These are phyloP conservation scores for Gallinago paraguaiae DNA, from an alignment of 2,113 vertebrate species.

Conservation along the genomic window DNA sequence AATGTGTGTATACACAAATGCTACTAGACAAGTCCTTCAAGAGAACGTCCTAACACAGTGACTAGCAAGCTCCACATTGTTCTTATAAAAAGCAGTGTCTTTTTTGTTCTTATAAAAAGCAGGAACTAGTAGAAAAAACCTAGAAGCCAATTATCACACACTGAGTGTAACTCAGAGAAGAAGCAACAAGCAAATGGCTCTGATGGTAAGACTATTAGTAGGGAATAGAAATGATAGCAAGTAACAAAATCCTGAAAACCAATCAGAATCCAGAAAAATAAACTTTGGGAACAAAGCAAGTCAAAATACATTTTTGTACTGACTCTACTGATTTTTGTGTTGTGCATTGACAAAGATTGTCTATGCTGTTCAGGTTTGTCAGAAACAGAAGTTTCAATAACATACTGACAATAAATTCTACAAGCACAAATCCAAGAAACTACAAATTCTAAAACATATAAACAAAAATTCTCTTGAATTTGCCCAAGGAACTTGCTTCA, in stretches of 20 bases:
- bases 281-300: background rate
- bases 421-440: background rate
- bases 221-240: background rate
- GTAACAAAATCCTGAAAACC: background rate
- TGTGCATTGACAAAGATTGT: background rate
- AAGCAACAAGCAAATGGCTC: background rate
- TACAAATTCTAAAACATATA: background rate
- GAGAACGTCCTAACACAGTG: background rate
- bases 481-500: background rate
- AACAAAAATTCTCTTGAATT: background rate
- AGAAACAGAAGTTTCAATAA: background rate
- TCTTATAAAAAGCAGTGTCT: background rate
- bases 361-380: background rate
- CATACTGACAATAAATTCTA: background rate
- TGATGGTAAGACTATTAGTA: background rate
- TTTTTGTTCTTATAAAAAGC: background rate
- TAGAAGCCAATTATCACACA: background rate
- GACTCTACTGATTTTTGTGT: background rate
- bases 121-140: background rate
- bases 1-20: background rate
- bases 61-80: background rate
- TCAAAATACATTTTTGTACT: background rate
- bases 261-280: background rate
- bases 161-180: background rate
- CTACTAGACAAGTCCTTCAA: background rate